These are phyloP conservation scores for Pelmatolapia mariae DNA, from an alignment of 2,113 vertebrate genomes.

Conservation along the genomic window DNA sequence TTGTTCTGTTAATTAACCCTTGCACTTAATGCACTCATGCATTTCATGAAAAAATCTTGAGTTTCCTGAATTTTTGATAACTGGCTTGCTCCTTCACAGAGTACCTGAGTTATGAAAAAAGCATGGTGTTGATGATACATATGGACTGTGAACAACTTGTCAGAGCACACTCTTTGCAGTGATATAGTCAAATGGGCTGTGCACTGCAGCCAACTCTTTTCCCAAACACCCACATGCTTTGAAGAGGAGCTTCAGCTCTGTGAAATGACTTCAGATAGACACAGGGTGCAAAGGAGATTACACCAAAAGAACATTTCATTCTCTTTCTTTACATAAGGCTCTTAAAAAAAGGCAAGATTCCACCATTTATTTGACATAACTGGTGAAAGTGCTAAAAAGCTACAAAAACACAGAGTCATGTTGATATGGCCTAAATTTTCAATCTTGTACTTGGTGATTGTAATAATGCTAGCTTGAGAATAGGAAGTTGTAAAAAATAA, in stretches of 20 bases:
- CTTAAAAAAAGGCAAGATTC: neutral
- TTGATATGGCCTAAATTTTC: constrained; percentile 5
- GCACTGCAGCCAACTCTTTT: neutral
- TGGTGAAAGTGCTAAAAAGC: neutral
- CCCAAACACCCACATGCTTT: constrained; percentile 11
- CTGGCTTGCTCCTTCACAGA: neutral
- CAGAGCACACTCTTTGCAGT: neutral
- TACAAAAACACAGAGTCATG: neutral
- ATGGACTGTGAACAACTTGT: neutral
- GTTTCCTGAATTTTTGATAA: neutral
- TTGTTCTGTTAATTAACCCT: neutral
- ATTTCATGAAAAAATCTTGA: neutral
- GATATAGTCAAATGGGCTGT: neutral
- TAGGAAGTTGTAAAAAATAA: neutral
- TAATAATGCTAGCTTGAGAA: neutral
- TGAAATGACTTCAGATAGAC: neutral
- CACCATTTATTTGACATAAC: neutral
- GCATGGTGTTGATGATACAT: neutral
- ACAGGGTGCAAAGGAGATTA: neutral
- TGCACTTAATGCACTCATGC: neutral
- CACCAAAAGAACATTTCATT: neutral
- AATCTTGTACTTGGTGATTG: neutral
- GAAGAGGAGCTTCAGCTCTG: neutral
- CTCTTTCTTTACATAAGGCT: neutral
- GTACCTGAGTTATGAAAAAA: neutral